Percentiles rank a stretch among this genome's conserved stretches.
Conservation (phyloP, 2,797 vertebrate genomes). For the Sarcophilus harrisii region DNA sequence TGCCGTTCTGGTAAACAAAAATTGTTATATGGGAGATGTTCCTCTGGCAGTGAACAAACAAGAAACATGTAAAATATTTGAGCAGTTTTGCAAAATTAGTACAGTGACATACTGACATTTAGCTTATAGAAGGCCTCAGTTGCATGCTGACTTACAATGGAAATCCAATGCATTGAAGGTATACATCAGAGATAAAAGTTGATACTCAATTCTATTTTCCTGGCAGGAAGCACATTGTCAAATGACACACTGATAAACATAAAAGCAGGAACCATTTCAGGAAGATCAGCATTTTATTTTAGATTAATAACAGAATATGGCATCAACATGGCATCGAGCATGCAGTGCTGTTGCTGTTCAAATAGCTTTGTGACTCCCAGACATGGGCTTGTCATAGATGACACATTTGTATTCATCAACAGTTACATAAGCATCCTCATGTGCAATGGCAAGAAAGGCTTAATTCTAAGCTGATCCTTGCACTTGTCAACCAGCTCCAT, state of each 20-base stretch:
- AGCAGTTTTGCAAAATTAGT: neutral
- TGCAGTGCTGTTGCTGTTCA: neutral
- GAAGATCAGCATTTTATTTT: neutral
- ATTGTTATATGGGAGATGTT: neutral
- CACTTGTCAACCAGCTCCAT: neutral
- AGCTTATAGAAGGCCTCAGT: neutral
- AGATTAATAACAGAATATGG: neutral
- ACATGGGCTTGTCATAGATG: neutral
- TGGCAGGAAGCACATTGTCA: neutral
- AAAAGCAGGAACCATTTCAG: neutral
- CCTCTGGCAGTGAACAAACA: neutral
- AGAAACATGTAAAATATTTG: neutral
- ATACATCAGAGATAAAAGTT: neutral
- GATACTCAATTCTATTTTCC: neutral
- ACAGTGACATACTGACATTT: neutral
- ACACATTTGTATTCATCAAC: neutral
- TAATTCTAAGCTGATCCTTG: neutral
- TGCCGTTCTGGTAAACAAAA: neutral
- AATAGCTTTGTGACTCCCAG: neutral
- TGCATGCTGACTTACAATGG: neutral
- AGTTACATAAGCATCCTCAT: neutral
- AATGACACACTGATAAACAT: neutral
- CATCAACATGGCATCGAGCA: neutral
- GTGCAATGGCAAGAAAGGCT: neutral
- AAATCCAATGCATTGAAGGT: neutral